These are phyloP conservation scores for Timema cristinae DNA, from an alignment of 2,888 invertebrate species.

Conservation along the genomic window DNA sequence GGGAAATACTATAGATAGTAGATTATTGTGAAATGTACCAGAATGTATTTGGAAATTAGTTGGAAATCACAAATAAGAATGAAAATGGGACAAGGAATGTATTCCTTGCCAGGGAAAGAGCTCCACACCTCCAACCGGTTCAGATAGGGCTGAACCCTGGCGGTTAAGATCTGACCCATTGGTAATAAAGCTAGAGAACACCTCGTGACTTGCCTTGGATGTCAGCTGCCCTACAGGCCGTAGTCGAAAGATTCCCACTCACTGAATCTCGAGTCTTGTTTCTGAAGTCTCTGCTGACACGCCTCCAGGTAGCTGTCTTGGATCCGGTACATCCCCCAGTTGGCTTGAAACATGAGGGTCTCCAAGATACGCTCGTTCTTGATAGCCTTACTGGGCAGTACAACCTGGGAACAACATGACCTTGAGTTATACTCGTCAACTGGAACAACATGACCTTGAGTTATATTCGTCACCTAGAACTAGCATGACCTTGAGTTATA, in stretches of 20 bases:
- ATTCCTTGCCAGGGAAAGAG: too few relatives aligned
- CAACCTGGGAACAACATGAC: slow-evolving; percentile 54
- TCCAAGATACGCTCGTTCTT: slow-evolving; percentile 89
- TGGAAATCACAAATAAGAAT: too few relatives aligned
- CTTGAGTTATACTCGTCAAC: background rate
- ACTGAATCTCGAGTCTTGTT: slow-evolving; percentile 82
- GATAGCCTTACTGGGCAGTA: slow-evolving; percentile 87
- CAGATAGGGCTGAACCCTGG: too few relatives aligned
- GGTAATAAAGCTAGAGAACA: background rate
- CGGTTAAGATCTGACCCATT: too few relatives aligned
- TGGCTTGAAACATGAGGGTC: slow-evolving; percentile 90
- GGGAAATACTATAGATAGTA: too few relatives aligned
- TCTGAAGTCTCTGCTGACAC: slow-evolving; percentile 81
- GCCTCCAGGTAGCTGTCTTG: slow-evolving; percentile 84
- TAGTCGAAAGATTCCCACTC: slow-evolving; percentile 79
- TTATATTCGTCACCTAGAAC: too few relatives aligned
- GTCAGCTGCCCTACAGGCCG: slow-evolving; percentile 53
- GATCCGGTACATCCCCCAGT: slow-evolving; percentile 87
- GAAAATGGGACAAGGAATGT: too few relatives aligned
- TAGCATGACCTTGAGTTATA: too few relatives aligned
- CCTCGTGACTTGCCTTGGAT: slow-evolving; percentile 1
- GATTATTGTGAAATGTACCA: too few relatives aligned
- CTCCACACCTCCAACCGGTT: too few relatives aligned
- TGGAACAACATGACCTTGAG: background rate
- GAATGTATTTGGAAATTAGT: too few relatives aligned